These are phyloP conservation scores for Onychomys torridus DNA, from an alignment of 2,797 vertebrate species.

Conservation along the genomic window DNA sequence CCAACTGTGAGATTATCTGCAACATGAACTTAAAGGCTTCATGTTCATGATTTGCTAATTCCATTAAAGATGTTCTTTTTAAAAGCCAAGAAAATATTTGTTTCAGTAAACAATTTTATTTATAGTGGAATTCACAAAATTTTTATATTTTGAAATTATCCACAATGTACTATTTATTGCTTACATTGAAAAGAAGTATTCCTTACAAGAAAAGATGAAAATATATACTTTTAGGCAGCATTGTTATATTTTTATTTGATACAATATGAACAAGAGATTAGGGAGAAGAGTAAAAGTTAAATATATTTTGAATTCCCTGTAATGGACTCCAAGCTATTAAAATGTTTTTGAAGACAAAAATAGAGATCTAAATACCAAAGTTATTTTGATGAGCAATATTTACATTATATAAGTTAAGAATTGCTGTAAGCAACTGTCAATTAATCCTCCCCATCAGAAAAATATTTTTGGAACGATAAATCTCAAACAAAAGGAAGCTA, in stretches of 20 bases:
- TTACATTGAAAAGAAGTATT: slow-evolving; percentile 72
- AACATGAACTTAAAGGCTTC: neutral
- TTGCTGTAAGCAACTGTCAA: slow-evolving; percentile 61
- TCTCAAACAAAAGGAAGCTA: slow-evolving; percentile 1
- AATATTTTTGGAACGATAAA: slow-evolving; percentile 53
- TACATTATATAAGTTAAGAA: slow-evolving; percentile 79
- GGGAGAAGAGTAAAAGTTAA: slow-evolving; percentile 73
- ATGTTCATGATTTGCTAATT: neutral
- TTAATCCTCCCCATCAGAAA: slow-evolving; percentile 32
- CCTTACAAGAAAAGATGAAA: slow-evolving; percentile 68
- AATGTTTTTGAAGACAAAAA: slow-evolving; percentile 68
- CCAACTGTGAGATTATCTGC: neutral
- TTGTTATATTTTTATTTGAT: slow-evolving; percentile 69
- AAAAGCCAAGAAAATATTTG: slow-evolving; percentile 75
- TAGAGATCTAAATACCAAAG: slow-evolving; percentile 61
- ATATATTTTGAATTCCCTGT: slow-evolving; percentile 72
- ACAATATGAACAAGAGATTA: slow-evolving; percentile 67
- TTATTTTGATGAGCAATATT: slow-evolving; percentile 70
- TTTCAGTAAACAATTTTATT: slow-evolving; percentile 85
- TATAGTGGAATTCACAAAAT: slow-evolving; percentile 80
- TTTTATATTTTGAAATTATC: slow-evolving; percentile 81
- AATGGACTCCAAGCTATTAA: slow-evolving; percentile 61
- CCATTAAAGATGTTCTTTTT: neutral
- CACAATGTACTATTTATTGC: slow-evolving; percentile 77
- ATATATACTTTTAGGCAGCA: slow-evolving; percentile 68